These are phyloP conservation scores for Anhinga anhinga DNA, from an alignment of 2,113 vertebrate species.

Conservation along the genomic window DNA sequence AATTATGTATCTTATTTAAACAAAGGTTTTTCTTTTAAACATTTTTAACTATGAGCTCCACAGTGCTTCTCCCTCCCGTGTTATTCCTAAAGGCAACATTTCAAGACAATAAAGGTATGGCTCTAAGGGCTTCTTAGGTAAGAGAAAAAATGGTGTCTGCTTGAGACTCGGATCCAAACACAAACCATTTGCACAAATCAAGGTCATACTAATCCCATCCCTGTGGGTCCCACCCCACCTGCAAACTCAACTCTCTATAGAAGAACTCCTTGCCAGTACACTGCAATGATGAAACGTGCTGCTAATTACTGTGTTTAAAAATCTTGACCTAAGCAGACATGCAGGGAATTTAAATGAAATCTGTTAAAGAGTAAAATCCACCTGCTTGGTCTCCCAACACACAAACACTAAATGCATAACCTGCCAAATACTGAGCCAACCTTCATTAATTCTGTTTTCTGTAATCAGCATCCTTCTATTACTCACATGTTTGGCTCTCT, in stretches of 20 bases:
- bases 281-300: background rate
- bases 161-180: background rate
- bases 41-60: background rate
- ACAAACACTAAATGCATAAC: background rate
- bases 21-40: background rate
- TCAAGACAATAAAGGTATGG: background rate
- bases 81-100: background rate
- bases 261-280: background rate
- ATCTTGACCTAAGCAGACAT: background rate
- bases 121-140: background rate
- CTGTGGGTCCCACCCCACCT: background rate
- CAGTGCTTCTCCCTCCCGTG: fast-evolving
- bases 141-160: background rate
- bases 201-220: background rate
- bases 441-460: background rate
- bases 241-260: background rate
- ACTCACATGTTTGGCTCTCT: background rate
- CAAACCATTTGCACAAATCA: background rate
- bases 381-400: background rate
- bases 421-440: background rate
- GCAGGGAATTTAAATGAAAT: background rate
- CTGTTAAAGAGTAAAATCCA: background rate
- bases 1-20: background rate
- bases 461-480: background rate
- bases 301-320: slow-evolving; percentile 4